phyloP scores from a whole-genome alignment of 1,140 invertebrate genomes.

The Colletes gigas region DNA sequence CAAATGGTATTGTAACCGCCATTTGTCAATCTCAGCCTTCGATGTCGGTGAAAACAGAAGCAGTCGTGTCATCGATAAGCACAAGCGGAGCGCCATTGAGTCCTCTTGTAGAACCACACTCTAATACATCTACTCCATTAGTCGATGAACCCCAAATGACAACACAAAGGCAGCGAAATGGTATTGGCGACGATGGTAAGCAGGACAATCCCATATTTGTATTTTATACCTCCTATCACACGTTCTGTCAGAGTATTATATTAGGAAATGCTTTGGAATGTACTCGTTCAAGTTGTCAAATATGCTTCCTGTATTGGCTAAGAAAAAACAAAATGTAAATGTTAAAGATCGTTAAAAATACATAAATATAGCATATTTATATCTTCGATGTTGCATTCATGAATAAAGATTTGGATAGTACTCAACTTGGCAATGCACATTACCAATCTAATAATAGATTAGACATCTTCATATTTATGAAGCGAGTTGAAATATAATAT shows the following conservation, averaged over 20 bases:
- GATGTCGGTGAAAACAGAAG: conserved; percentile 73
- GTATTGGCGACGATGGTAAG: conserved; percentile 77
- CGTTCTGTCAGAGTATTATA: conserved; percentile 12
- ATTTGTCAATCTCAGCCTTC: conserved; percentile 69
- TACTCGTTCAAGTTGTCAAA: conserved; percentile 31
- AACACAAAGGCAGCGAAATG: conserved; percentile 76
- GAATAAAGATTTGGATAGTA: not conserved
- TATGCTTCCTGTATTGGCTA: conserved; percentile 42
- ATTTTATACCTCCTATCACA: conserved; percentile 5
- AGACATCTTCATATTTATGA: conserved; percentile 1
- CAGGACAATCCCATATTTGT: conserved; percentile 17
- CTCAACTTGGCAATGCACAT: not conserved
- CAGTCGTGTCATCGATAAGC: conserved; percentile 76
- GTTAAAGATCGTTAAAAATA: not conserved
- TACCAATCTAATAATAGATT: not conserved
- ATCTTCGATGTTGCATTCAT: not conserved
- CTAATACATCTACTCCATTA: conserved; percentile 84
- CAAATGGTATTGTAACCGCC: conserved; percentile 64
- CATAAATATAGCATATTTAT: not conserved
- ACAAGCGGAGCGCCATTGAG: conserved; percentile 79
- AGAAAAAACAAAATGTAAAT: not conserved
- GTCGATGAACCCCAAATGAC: conserved; percentile 83
- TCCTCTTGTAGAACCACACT: conserved; percentile 82
- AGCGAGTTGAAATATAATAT: not conserved
- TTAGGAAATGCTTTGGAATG: conserved; percentile 55